A percentile compares a stretch with the other conserved stretches of the same genome.
phyloP scores from a whole-genome alignment of 1,140 invertebrate species.

The Heliconius melpomene region DNA sequence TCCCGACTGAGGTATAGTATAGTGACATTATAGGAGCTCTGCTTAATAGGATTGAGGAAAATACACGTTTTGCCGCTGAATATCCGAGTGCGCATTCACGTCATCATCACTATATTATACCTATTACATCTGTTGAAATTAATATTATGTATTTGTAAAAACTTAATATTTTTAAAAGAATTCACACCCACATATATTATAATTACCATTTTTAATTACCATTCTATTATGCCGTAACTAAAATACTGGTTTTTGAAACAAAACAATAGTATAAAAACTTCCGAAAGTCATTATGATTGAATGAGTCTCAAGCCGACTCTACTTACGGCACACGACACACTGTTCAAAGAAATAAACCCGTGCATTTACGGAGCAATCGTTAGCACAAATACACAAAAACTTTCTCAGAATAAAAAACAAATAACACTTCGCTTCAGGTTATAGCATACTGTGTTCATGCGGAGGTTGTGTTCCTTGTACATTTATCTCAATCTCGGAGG shows the following conservation, averaged over 20 bases:
- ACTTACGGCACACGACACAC: conserved; percentile 50
- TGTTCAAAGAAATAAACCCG: conserved; percentile 45
- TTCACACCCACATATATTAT: neutral
- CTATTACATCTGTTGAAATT: neutral
- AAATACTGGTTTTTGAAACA: conserved; percentile 17
- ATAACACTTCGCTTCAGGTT: conserved; percentile 46
- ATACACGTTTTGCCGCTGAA: conserved; percentile 23
- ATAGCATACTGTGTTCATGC: conserved; percentile 47
- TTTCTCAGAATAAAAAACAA: conserved; percentile 51
- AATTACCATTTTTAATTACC: neutral
- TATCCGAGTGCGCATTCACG: neutral
- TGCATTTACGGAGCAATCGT: conserved; percentile 47
- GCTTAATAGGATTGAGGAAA: conserved; percentile 28
- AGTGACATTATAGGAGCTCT: conserved; percentile 22
- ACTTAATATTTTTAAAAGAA: neutral
- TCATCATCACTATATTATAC: neutral
- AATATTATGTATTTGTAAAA: neutral
- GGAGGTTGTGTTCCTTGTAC: conserved; percentile 53
- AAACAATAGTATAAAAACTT: conserved; percentile 34
- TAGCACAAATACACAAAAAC: conserved; percentile 52
- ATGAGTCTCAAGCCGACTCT: conserved; percentile 31
- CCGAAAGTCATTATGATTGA: conserved; percentile 40
- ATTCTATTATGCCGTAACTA: conserved; percentile 19
- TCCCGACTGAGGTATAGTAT: conserved; percentile 15
- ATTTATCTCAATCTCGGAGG: conserved; percentile 70